Conservation (phyloP, 2,888 invertebrate genomes). For the Volucella bombylans region DNA sequence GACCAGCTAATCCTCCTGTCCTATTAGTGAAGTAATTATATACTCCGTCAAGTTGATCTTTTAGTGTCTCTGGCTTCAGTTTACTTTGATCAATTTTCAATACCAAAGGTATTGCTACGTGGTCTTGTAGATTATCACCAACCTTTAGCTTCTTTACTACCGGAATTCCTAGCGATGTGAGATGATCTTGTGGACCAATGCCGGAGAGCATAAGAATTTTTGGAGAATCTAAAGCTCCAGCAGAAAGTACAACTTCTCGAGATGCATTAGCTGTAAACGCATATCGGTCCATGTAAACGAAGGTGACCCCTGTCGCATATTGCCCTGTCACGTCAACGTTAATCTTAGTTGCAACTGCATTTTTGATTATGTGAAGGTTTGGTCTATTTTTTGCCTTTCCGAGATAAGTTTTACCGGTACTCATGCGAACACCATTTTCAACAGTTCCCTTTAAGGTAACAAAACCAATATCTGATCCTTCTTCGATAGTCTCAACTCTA, state of each 20-base stretch:
- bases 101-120: constrained; percentile 84
- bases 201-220: constrained; percentile 77
- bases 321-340: constrained; percentile 82
- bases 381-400: constrained; percentile 79
- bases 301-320: constrained; percentile 82
- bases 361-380: constrained; percentile 83
- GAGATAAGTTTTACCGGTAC: constrained; percentile 85
- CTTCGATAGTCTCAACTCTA: constrained; percentile 86
- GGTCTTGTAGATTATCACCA: constrained; percentile 90
- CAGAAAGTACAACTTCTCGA: constrained; percentile 76
- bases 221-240: constrained; percentile 78
- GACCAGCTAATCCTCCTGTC: constrained; percentile 71
- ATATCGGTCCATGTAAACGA: constrained; percentile 80
- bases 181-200: constrained; percentile 75
- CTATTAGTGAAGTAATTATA: constrained; percentile 81
- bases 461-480: constrained; percentile 83
- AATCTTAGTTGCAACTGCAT: constrained; percentile 83
- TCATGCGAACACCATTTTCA: constrained; percentile 84
- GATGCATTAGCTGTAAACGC: constrained; percentile 65
- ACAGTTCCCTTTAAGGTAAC: constrained; percentile 84
- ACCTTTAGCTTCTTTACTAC: constrained; percentile 82
- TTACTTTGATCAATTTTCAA: constrained; percentile 79
- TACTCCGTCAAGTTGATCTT: constrained; percentile 64
- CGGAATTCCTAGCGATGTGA: constrained; percentile 73
- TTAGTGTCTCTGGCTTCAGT: constrained; percentile 31